Conservation (phyloP, 2,888 invertebrate genomes). For the Melinaea marsaeus region DNA sequence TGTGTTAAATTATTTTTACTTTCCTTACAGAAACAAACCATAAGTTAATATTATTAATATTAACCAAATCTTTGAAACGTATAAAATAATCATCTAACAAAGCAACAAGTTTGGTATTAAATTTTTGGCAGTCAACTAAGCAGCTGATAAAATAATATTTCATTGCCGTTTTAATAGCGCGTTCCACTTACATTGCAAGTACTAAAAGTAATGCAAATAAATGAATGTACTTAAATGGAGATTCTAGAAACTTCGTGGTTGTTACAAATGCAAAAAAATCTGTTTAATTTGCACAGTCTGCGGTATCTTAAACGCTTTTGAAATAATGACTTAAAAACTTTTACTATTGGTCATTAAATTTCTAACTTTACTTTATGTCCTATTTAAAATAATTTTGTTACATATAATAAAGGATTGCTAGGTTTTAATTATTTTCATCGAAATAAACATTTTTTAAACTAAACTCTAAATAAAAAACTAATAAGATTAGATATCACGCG, state of each 20-base stretch:
- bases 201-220: conserved; percentile 23
- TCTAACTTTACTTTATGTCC: too few relatives aligned
- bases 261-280: conserved; percentile 8
- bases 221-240: conserved; percentile 22
- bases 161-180: conserved; percentile 20
- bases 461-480: too few relatives aligned
- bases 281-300: neutral
- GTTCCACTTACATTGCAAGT: conserved; percentile 15
- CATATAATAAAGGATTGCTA: too few relatives aligned
- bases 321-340: neutral
- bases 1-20: too few relatives aligned
- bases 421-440: too few relatives aligned
- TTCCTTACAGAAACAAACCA: too few relatives aligned
- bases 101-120: conserved; percentile 32
- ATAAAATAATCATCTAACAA: conserved; percentile 19
- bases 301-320: neutral
- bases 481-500: too few relatives aligned
- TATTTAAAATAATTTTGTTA: too few relatives aligned
- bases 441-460: too few relatives aligned
- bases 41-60: too few relatives aligned
- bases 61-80: conserved; percentile 1
- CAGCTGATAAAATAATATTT: conserved; percentile 30
- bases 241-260: conserved; percentile 14
- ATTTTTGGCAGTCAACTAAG: conserved; percentile 30
- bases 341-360: too few relatives aligned